A percentile compares a stretch with the other conserved stretches of the same genome.
These are phyloP conservation scores for Mizuhopecten yessoensis DNA, from an alignment of 1,140 invertebrate genomes.

Conservation along the genomic window DNA sequence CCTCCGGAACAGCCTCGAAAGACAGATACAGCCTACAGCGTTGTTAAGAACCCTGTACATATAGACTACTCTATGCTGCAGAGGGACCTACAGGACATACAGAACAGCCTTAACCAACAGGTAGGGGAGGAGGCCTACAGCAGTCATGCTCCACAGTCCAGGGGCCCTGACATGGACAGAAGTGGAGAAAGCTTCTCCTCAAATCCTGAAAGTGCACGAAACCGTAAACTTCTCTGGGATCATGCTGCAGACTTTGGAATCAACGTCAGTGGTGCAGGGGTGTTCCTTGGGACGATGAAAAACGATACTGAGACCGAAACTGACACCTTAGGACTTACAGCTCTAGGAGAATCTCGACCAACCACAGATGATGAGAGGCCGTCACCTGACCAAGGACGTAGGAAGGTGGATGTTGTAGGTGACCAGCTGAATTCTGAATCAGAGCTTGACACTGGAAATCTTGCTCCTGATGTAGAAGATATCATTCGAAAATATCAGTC, in stretches of 20 bases:
- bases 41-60: slow-evolving; percentile 44
- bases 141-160: neutral
- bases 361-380: slow-evolving; percentile 48
- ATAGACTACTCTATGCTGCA: slow-evolving; percentile 75
- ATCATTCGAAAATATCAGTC: slow-evolving; percentile 66
- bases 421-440: slow-evolving; percentile 55
- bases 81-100: slow-evolving; percentile 76
- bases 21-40: neutral
- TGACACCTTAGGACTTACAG: slow-evolving; percentile 46
- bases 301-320: slow-evolving; percentile 64
- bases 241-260: slow-evolving; percentile 76
- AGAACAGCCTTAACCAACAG: slow-evolving; percentile 70
- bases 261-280: slow-evolving; percentile 63
- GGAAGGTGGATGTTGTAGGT: slow-evolving; percentile 57
- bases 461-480: slow-evolving; percentile 65
- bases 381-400: slow-evolving; percentile 52
- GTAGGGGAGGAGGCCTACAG: slow-evolving; percentile 23
- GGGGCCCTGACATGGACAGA: neutral
- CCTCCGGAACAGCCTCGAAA: neutral
- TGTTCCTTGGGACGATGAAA: slow-evolving; percentile 69
- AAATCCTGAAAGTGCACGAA: slow-evolving; percentile 70
- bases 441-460: slow-evolving; percentile 58
- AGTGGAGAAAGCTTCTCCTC: slow-evolving; percentile 53
- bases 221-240: slow-evolving; percentile 73
- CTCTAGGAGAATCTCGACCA: slow-evolving; percentile 43